These are phyloP conservation scores for Cochlearius cochlearius DNA, from an alignment of 2,113 vertebrate species.

Conservation along the genomic window DNA sequence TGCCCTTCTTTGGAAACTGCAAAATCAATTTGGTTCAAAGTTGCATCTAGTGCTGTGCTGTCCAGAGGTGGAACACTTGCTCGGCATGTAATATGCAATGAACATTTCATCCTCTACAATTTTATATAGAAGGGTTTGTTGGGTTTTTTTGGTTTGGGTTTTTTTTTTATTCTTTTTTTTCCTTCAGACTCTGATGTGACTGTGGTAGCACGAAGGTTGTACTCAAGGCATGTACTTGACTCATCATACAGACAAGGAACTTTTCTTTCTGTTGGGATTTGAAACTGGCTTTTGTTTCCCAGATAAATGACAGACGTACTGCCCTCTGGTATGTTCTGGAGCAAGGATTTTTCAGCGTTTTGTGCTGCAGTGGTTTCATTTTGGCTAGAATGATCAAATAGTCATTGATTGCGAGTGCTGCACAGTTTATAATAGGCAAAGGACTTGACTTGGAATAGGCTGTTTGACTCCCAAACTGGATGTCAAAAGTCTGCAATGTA, in stretches of 20 bases:
- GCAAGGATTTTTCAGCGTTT: background rate
- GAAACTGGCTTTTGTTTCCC: background rate
- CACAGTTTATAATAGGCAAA: background rate
- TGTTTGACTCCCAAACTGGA: background rate
- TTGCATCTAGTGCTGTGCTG: background rate
- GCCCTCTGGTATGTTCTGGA: background rate
- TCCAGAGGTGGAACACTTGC: background rate
- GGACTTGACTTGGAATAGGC: background rate
- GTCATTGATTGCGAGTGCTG: background rate
- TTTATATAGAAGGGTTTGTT: background rate
- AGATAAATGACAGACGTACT: background rate
- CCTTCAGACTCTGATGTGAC: background rate
- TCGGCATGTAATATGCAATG: rapidly evolving
- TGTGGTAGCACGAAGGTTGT: background rate
- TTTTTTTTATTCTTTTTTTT: background rate
- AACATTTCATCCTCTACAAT: background rate
- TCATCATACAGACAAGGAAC: background rate
- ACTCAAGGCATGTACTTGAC: background rate
- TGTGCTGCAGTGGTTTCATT: background rate
- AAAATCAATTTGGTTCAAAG: background rate
- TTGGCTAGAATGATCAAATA: background rate
- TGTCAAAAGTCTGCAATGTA: background rate
- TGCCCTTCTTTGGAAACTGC: background rate
- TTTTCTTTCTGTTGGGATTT: background rate
- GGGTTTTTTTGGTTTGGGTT: background rate